Evolutionary conservation across 1,140 invertebrate species (phyloP).

Genomic region (Aphis gossypii): DNA sequence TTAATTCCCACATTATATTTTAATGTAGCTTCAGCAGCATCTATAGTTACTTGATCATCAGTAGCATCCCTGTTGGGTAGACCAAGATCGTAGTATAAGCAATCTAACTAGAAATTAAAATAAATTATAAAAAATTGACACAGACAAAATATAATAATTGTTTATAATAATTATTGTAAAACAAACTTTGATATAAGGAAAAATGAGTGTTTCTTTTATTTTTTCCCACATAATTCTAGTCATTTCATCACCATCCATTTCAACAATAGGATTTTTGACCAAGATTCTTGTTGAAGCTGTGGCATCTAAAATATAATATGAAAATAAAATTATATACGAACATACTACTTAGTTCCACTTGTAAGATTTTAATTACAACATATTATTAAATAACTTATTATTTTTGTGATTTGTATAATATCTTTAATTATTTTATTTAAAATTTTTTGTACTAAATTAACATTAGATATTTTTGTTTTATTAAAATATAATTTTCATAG

Average conservation of each 20-base stretch:
- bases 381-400: background rate
- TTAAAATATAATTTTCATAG: background rate
- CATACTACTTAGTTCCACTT: background rate
- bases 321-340: background rate
- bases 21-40: conserved; percentile 84
- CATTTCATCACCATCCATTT: conserved; percentile 95
- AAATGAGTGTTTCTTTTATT: conserved; percentile 87
- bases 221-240: conserved; percentile 87
- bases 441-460: background rate
- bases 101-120: conserved; percentile 69
- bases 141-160: background rate
- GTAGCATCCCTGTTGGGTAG: conserved; percentile 85
- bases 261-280: conserved; percentile 80
- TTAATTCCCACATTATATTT: conserved; percentile 93
- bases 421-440: background rate
- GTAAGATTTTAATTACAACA: background rate
- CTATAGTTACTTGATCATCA: conserved; percentile 87
- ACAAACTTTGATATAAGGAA: conserved; percentile 83
- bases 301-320: conserved; percentile 29
- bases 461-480: background rate
- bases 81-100: conserved; percentile 84
- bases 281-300: conserved; percentile 67
- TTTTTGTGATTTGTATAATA: background rate
- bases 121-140: background rate
- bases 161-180: background rate